phyloP scores from a whole-genome alignment of 2,113 vertebrate species.

The Serilophus lunatus region DNA sequence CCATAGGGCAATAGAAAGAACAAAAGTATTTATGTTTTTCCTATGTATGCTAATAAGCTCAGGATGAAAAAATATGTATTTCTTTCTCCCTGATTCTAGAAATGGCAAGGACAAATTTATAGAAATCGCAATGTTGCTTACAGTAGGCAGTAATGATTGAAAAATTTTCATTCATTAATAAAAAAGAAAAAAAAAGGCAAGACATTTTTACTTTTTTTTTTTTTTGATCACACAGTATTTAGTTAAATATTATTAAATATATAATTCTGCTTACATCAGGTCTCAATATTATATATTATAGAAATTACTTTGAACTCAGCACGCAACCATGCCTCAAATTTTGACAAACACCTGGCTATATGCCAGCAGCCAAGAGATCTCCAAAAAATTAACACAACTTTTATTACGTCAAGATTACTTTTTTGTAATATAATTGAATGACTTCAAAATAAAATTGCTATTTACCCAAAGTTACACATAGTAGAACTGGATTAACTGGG shows the following conservation, averaged over 20 bases:
- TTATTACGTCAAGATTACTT: neutral
- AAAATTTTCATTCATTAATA: neutral
- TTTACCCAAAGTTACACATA: too few relatives aligned
- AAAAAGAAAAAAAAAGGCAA: neutral
- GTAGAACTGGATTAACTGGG: too few relatives aligned
- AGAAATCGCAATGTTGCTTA: neutral
- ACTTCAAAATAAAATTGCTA: too few relatives aligned
- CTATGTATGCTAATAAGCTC: neutral
- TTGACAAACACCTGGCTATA: neutral
- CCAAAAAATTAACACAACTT: neutral
- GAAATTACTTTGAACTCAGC: neutral
- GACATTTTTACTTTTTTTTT: neutral
- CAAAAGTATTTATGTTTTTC: conserved; percentile 12
- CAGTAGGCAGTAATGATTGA: neutral
- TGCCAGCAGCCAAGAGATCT: neutral
- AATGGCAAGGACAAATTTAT: neutral
- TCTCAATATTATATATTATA: neutral
- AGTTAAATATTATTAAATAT: neutral
- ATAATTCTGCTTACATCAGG: neutral
- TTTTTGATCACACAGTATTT: neutral
- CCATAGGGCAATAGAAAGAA: neutral
- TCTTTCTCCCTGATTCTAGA: neutral
- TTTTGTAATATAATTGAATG: too few relatives aligned
- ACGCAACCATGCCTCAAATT: neutral
- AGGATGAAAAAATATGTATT: neutral